Percentiles rank a stretch among this genome's conserved stretches.
Evolutionary conservation across 2,113 vertebrate genomes (phyloP).

Genomic region (Progne subis): DNA sequence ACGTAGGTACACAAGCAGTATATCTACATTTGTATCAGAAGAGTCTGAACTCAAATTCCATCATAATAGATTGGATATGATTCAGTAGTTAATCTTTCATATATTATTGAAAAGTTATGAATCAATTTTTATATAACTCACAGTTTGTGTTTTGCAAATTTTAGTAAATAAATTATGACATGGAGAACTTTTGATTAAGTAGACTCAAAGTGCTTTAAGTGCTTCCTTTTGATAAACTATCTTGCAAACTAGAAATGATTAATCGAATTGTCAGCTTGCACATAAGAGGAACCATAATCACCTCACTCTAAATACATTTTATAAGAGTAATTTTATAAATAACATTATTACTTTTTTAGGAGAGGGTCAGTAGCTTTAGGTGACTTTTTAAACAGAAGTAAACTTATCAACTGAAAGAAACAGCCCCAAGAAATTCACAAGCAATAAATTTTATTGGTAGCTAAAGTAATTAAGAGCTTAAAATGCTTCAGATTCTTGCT

Average conservation of each 20-base stretch:
- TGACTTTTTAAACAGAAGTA: conserved; percentile 27
- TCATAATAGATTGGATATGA: not conserved
- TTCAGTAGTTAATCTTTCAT: not conserved
- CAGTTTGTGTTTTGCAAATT: conserved; percentile 23
- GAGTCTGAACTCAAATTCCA: not conserved
- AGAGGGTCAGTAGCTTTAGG: conserved; percentile 20
- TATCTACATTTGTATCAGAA: not conserved
- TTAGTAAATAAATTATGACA: conserved; percentile 24
- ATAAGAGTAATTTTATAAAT: not conserved
- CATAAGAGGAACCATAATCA: conserved; percentile 28
- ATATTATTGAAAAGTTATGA: conserved; percentile 8
- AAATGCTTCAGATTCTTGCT: not conserved
- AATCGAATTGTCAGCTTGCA: conserved; percentile 43
- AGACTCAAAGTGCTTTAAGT: conserved; percentile 32
- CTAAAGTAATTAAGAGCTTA: conserved; percentile 12
- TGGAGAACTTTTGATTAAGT: conserved; percentile 16
- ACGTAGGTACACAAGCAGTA: not conserved
- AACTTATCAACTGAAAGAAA: conserved; percentile 26
- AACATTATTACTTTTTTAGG: conserved; percentile 1
- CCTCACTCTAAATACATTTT: not conserved
- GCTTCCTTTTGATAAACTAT: conserved; percentile 31
- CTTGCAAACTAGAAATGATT: conserved; percentile 37
- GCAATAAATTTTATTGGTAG: conserved; percentile 20
- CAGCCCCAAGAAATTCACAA: conserved; percentile 12
- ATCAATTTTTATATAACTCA: not conserved